A percentile compares a stretch with the other conserved stretches of the same genome.
phyloP scores from a whole-genome alignment of 2,113 vertebrate species.

The Ptilorrhoa leucosticta region DNA sequence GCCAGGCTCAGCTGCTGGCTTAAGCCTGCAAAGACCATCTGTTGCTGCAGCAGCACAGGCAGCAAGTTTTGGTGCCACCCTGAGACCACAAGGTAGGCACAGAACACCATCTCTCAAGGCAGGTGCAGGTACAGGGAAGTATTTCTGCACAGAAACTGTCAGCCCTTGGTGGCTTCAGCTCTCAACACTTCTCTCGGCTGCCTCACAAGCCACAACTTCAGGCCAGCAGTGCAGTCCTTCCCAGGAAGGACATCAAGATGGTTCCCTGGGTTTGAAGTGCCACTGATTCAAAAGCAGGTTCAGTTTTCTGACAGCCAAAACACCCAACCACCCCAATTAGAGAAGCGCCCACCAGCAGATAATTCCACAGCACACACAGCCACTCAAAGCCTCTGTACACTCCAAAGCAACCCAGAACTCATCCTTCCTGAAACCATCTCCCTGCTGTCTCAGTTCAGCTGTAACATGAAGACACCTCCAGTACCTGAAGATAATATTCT shows the following conservation, averaged over 20 bases:
- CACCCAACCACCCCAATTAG: not conserved
- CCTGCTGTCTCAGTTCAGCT: not conserved
- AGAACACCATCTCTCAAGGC: not conserved
- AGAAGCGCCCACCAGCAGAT: not conserved
- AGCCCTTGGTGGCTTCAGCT: not conserved
- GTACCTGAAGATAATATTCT: conserved; percentile 96
- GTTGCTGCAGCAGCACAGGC: not conserved
- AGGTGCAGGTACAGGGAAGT: not conserved
- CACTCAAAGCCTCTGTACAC: conserved; percentile 39
- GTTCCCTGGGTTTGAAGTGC: not conserved
- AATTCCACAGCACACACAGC: not conserved
- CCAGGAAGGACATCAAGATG: not conserved
- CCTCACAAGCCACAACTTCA: not conserved
- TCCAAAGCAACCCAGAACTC: not conserved
- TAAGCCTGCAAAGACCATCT: not conserved
- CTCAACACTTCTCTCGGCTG: not conserved
- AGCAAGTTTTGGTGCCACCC: not conserved
- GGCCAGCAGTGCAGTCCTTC: not conserved
- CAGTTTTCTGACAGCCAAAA: not conserved
- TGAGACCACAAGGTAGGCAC: not conserved
- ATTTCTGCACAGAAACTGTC: not conserved
- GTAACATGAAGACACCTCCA: conserved; percentile 25
- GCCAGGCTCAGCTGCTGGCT: not conserved
- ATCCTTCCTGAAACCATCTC: not conserved
- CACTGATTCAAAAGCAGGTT: not conserved